Evolutionary conservation across 2,113 vertebrate species (phyloP).

Genomic region (Mohoua ochrocephala): DNA sequence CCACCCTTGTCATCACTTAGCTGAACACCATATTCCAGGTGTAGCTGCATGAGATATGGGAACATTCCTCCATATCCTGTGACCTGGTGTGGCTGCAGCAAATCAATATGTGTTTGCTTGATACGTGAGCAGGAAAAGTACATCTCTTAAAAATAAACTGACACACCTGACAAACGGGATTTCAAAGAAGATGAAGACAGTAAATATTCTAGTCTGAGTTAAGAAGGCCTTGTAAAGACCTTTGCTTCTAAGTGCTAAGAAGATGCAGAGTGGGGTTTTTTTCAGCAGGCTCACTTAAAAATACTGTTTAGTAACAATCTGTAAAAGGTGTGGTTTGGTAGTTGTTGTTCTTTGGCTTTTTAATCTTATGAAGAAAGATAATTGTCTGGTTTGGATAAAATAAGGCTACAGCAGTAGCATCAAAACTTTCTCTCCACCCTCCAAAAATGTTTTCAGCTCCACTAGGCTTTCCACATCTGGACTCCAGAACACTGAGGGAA

Average conservation of each 20-base stretch:
- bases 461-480: conserved; percentile 56
- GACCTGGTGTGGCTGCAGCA: background rate
- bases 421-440: conserved; percentile 27
- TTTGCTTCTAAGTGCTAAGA: background rate
- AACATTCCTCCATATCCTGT: background rate
- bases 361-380: background rate
- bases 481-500: conserved; percentile 47
- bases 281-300: background rate
- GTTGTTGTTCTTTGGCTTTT: background rate
- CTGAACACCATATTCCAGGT: conserved; percentile 34
- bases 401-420: background rate
- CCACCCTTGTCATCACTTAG: conserved; percentile 42
- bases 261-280: background rate
- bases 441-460: background rate
- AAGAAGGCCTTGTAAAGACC: background rate
- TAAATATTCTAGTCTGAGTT: background rate
- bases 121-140: background rate
- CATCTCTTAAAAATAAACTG: background rate
- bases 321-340: background rate
- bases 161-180: background rate
- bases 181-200: background rate
- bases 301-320: background rate
- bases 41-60: background rate
- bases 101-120: background rate
- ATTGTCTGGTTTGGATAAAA: conserved; percentile 4